Evolutionary conservation across 2,888 invertebrate species (phyloP).

Genomic region (Pardosa pseudoannulata): DNA sequence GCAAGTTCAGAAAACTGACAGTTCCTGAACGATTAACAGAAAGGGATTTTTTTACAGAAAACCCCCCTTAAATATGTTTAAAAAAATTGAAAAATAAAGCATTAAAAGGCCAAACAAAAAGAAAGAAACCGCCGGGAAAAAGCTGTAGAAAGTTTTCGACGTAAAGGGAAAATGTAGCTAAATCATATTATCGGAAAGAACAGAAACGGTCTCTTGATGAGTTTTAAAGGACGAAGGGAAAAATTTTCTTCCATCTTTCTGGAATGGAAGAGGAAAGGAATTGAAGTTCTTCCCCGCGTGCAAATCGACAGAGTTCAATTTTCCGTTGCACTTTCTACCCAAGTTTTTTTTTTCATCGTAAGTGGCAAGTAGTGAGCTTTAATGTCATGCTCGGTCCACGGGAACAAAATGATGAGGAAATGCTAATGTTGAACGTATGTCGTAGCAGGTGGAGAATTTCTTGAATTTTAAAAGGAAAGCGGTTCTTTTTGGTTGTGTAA

Average conservation of each 20-base stretch:
- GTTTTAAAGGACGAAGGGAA: slow-evolving; percentile 51
- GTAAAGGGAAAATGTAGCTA: slow-evolving; percentile 62
- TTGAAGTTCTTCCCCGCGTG: neutral
- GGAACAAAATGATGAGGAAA: too few species aligned
- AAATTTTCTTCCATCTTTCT: slow-evolving; percentile 25
- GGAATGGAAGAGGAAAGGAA: slow-evolving; percentile 38
- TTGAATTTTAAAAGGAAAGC: too few species aligned
- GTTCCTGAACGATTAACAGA: slow-evolving; percentile 42
- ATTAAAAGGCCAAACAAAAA: slow-evolving; percentile 9
- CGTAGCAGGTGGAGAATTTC: too few species aligned
- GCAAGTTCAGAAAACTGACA: slow-evolving; percentile 58
- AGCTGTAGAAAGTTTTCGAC: slow-evolving; percentile 20
- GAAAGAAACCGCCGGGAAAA: slow-evolving; percentile 42
- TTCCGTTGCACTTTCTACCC: slow-evolving; percentile 52
- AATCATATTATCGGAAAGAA: slow-evolving; percentile 66
- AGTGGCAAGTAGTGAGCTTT: slow-evolving; percentile 57
- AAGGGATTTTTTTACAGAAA: neutral
- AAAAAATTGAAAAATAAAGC: slow-evolving; percentile 25
- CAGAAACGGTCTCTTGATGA: slow-evolving; percentile 61
- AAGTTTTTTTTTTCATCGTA: neutral
- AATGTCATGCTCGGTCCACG: slow-evolving; percentile 25
- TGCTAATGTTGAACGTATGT: too few species aligned
- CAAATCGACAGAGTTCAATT: slow-evolving; percentile 66
- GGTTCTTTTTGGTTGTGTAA: too few species aligned
- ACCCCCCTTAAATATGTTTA: slow-evolving; percentile 47